These are phyloP conservation scores for Rhadina sibilatrix DNA, from an alignment of 2,113 vertebrate species.

Conservation along the genomic window DNA sequence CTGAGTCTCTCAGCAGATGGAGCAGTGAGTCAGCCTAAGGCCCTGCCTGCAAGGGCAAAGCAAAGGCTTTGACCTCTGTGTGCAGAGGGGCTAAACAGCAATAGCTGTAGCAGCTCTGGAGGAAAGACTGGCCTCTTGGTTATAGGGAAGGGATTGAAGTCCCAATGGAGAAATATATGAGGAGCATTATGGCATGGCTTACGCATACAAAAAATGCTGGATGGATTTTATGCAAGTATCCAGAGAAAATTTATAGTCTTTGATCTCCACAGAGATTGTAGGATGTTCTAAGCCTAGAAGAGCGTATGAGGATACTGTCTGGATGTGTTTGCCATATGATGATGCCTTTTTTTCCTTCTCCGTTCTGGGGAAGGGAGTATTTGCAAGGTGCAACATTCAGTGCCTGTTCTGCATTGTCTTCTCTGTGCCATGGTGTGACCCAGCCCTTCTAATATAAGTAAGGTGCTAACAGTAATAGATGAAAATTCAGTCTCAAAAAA, in stretches of 20 bases:
- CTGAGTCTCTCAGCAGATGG: slow-evolving; percentile 10
- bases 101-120: background rate
- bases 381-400: background rate
- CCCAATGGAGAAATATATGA: background rate
- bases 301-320: background rate
- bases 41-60: rapidly evolving
- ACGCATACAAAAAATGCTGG: rapidly evolving
- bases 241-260: background rate
- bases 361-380: background rate
- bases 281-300: background rate
- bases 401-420: background rate
- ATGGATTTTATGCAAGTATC: background rate
- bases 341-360: no score
- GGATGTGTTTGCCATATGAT: background rate
- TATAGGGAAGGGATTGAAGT: background rate
- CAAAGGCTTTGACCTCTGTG: background rate
- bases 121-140: background rate
- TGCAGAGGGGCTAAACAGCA: background rate
- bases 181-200: background rate
- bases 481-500: background rate
- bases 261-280: background rate
- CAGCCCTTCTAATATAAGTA: background rate
- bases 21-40: slow-evolving; percentile 4
- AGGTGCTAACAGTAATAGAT: background rate
- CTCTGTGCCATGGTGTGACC: background rate